Evolutionary conservation across 2,113 vertebrate species (phyloP).

Genomic region (Phainopepla nitens): DNA sequence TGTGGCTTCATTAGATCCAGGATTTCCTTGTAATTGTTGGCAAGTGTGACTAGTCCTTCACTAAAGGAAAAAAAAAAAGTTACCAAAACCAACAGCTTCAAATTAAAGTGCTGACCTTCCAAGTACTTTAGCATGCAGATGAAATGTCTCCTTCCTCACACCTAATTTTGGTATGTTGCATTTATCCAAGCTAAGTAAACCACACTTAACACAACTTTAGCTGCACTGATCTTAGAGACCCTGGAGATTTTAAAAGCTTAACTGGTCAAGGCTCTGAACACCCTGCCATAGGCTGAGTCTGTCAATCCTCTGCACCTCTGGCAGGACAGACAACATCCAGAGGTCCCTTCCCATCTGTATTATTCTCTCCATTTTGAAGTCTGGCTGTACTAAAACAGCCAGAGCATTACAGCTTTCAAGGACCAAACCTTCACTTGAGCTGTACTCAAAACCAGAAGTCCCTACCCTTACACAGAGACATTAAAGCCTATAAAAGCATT

Average conservation of each 20-base stretch:
- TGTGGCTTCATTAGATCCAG: background rate
- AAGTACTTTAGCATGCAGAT: background rate
- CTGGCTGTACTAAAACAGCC: background rate
- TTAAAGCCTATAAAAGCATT: background rate
- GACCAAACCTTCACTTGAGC: background rate
- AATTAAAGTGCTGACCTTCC: background rate
- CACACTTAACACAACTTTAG: background rate
- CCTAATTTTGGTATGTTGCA: background rate
- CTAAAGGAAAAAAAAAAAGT: background rate
- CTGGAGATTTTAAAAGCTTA: background rate
- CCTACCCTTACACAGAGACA: background rate
- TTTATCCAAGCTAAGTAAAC: background rate
- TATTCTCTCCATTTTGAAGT: background rate
- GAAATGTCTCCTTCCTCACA: background rate
- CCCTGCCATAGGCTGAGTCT: background rate
- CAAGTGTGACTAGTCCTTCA: background rate
- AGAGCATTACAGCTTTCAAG: background rate
- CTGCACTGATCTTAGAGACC: background rate
- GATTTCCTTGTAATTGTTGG: slow-evolving; percentile 26
- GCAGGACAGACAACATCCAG: background rate
- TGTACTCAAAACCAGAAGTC: background rate
- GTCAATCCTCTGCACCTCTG: background rate
- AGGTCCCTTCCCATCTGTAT: background rate
- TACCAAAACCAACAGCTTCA: background rate
- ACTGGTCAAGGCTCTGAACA: background rate